Conservation (phyloP, 2,888 invertebrate genomes). For the Calameuta idolon region DNA sequence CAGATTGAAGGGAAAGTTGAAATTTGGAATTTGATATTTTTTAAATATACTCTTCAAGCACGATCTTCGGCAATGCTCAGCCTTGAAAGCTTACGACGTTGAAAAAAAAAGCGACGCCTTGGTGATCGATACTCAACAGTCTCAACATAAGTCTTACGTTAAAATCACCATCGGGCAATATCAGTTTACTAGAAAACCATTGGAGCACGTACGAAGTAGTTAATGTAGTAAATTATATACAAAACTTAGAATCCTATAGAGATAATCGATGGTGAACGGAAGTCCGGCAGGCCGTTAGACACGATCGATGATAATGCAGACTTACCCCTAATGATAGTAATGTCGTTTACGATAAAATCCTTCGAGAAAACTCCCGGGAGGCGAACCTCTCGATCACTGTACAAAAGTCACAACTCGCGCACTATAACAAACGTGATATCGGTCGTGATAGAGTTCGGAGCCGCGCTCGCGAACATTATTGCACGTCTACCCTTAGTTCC, state of each 20-base stretch:
- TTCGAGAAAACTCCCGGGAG: not conserved
- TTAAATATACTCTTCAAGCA: not conserved
- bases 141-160: not conserved
- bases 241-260: not conserved
- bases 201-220: not conserved
- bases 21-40: not conserved
- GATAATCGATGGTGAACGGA: not conserved
- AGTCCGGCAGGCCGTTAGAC: not conserved
- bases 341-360: conserved; percentile 15
- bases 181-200: not conserved
- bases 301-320: not conserved
- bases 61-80: not conserved
- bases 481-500: conserved; percentile 40
- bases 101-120: not conserved
- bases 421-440: conserved; percentile 14
- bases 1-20: not conserved
- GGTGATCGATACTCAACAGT: conserved; percentile 2
- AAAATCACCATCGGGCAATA: not conserved
- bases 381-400: not conserved
- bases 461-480: conserved; percentile 52
- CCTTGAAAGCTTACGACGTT: not conserved
- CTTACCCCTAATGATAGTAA: conserved; percentile 1
- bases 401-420: conserved; percentile 24
- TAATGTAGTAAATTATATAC: not conserved
- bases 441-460: conserved; percentile 13